These are phyloP conservation scores for Drosophila paracracens DNA, from an alignment of 2,888 invertebrate genomes.

Conservation along the genomic window DNA sequence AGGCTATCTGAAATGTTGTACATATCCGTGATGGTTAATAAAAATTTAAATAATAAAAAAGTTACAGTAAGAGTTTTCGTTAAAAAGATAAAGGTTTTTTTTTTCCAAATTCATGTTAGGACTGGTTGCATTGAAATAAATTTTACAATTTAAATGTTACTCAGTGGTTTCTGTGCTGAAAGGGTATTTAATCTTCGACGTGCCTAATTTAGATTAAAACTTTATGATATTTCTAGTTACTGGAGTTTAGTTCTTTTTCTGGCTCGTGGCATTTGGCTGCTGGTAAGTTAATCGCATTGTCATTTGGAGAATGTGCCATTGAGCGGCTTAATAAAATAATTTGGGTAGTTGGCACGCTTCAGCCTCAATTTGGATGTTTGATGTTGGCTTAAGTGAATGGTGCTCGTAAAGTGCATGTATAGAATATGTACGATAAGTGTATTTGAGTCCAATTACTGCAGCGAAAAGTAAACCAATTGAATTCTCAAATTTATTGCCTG, in stretches of 20 bases:
- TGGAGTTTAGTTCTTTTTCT: neutral
- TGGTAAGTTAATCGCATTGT: slow-evolving; percentile 17
- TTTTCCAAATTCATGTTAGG: neutral
- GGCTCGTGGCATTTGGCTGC: neutral
- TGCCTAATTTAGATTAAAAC: neutral
- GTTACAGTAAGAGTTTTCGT: neutral
- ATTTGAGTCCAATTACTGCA: slow-evolving; percentile 47
- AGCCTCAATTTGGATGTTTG: neutral
- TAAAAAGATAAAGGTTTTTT: neutral
- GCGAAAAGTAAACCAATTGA: slow-evolving; percentile 32
- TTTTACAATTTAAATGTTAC: neutral
- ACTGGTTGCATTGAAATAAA: neutral
- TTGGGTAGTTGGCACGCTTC: slow-evolving; percentile 2
- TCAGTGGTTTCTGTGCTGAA: neutral
- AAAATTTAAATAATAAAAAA: neutral
- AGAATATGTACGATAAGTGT: slow-evolving; percentile 19
- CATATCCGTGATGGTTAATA: neutral
- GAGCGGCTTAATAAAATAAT: slow-evolving; percentile 7
- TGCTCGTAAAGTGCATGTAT: slow-evolving; percentile 11
- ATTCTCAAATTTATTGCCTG: slow-evolving; percentile 48
- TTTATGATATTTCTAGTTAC: slow-evolving; percentile 14
- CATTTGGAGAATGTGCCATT: neutral
- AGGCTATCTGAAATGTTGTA: neutral
- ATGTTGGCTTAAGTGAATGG: slow-evolving; percentile 2
- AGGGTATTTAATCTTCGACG: neutral